Base-by-base conservation (phyloP, 2,888 invertebrate species). In the Aspidiotus destructor region DNA sequence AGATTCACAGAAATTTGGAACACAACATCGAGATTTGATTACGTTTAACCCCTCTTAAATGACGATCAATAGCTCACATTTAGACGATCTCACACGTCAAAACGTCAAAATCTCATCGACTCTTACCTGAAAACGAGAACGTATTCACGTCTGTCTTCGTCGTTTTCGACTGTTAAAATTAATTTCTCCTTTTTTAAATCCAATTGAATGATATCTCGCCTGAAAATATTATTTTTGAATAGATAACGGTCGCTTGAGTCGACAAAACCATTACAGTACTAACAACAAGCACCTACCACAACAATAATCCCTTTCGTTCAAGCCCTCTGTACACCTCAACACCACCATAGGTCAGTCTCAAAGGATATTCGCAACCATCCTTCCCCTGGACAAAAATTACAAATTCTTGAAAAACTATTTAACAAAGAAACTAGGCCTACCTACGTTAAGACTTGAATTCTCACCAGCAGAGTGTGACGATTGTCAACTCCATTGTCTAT, bases 101-200 rank as follows among this genome's bases (percentile, higher is more conserved):
- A 28, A 28, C 5, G 5, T 28, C 28, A 5, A 54, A 13, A 54
- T 16, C 5, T 2, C n/a, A 7, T 44, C 48, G 44, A 16, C 13
- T 53, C 69, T 73, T 74, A 81, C 80, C 92, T 84, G 79, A 99
- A 99, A 7, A 99, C 96, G 78, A 99, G 99, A 0, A 97, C 97
- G 79, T 99, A 99, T 77, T 99, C 96, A 76, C 98, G 96, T 78
- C 62, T 87, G 83, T 0, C 95, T 95, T 98, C 98, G 76, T 98
- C 97, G 78, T 99, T 98, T 79, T 99, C 95, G 5, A 99, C 98
- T 60, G 98, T 89, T 68, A 99, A 81, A 0, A 96, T 97, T 61
- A 99, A 79, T 78, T 97, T 97, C 79, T 97, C 97, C 79, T 93
- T 95, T 78, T 96, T 96, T 77, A 99, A 99, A 79, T 98, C 96